A percentile compares a stretch with the other conserved stretches of the same genome.
phyloP scores from a whole-genome alignment of 2,797 vertebrate genomes.

The Sebastes vulpes region DNA sequence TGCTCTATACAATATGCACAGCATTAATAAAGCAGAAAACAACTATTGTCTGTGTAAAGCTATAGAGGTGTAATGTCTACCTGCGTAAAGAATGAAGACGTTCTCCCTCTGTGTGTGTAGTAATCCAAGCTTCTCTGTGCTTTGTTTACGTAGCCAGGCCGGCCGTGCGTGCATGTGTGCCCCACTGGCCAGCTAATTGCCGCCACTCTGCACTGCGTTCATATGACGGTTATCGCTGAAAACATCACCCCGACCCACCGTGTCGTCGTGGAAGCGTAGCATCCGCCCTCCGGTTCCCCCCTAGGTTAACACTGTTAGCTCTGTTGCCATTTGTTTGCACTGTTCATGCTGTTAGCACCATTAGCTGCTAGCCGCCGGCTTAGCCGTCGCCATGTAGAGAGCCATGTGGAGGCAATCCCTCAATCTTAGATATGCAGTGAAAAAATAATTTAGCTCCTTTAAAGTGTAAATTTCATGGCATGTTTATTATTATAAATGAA shows the following conservation, averaged over 20 bases:
- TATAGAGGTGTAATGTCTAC: too few relatives aligned
- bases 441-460: not conserved
- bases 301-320: not conserved
- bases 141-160: too few relatives aligned
- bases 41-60: too few relatives aligned
- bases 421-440: not conserved
- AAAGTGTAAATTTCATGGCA: not conserved
- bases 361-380: not conserved
- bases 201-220: too few relatives aligned
- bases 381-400: not conserved
- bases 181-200: not conserved
- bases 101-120: not conserved
- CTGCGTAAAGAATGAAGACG: not conserved
- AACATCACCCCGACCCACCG: not conserved
- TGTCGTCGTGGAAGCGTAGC: not conserved
- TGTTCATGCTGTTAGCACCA: not conserved
- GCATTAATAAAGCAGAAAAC: too few relatives aligned
- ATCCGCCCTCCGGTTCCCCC: not conserved
- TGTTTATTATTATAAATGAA: not conserved
- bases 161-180: not conserved
- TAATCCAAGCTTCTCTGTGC: not conserved
- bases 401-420: not conserved
- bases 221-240: not conserved
- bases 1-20: too few relatives aligned
- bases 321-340: not conserved